Percentiles rank a stretch among this genome's conserved stretches.
Conservation (phyloP, 2,797 vertebrate genomes). For the Xyrichtys novacula region DNA sequence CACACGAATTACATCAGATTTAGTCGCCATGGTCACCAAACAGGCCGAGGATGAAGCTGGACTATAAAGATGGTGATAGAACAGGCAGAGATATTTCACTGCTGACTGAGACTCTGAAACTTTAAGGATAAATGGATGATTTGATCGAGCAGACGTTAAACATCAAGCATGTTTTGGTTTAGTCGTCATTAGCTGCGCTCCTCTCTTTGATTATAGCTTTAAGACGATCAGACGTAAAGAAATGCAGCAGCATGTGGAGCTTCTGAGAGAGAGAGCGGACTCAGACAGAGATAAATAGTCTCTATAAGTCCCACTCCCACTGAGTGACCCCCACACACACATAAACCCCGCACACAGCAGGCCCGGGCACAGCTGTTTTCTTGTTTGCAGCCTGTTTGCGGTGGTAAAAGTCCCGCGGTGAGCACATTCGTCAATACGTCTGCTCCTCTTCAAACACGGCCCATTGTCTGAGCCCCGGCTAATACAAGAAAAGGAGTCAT, state of each 20-base stretch:
- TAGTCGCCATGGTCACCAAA: too few relatives aligned
- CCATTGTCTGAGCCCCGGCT: conserved; percentile 55
- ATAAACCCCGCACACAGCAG: conserved; percentile 30
- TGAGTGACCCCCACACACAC: not conserved
- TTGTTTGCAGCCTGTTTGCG: conserved; percentile 46
- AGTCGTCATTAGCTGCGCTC: not conserved
- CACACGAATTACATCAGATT: too few relatives aligned
- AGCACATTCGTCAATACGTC: conserved; percentile 58
- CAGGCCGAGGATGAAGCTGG: too few relatives aligned
- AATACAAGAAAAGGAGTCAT: conserved; percentile 41
- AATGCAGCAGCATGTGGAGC: not conserved
- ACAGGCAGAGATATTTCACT: too few relatives aligned
- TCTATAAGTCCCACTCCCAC: conserved; percentile 17
- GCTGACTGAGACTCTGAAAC: too few relatives aligned
- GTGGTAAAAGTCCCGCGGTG: conserved; percentile 46
- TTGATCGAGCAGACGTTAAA: too few relatives aligned
- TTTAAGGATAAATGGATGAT: too few relatives aligned
- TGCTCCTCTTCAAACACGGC: conserved; percentile 62
- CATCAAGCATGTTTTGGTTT: too few relatives aligned
- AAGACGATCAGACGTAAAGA: not conserved
- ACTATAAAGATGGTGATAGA: too few relatives aligned
- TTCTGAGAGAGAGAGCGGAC: not conserved
- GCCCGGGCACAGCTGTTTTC: conserved; percentile 61
- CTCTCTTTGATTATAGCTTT: rapidly evolving
- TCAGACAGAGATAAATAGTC: conserved; percentile 14